Evolutionary conservation across 2,888 invertebrate species (phyloP), one percentile per base, ranked within the genome.

Genomic region (Melinaea marsaeus): DNA sequence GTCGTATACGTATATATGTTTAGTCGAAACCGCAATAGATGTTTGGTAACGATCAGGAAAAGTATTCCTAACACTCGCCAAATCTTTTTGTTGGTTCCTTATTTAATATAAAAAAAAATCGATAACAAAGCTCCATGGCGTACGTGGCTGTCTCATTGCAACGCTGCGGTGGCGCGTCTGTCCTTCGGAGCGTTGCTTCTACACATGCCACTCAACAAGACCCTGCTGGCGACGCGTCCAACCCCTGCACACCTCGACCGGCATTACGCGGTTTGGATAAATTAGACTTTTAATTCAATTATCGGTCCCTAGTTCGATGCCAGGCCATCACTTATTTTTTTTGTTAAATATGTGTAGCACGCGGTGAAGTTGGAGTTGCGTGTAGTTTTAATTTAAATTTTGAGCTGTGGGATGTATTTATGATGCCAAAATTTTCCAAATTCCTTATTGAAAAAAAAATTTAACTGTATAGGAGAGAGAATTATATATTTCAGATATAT

Each of bases 151-250:
- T 78, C 83, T 47, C 82, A 82, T 80, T 69, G 87, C 63, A 84
- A 85, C 81, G 68, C 80, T 72, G 65, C 72, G 71, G 79, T 75
- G 76, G 88, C 89, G 77, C 85, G 89, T 69, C 84, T 90, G 69
- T 87, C 88, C 54, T 89, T 85, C 81, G 87, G 88, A 68, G 88
- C 88, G 68, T 80, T 89, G 69, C 78, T 90, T 74, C 80, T 89
- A 74, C 89, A 90, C 79, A 83, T 90, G 81, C 83, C 86, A 61
- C 74, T 89, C 77, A 85, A 89, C 83, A 87, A 85, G 77, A 74
- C 83, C 64, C 78, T 85, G 69, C 79, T 88, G 57, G 89, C 83
- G 32, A 71, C 79, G 2, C 70, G 84, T 0, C 76, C 75, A 32
- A 70, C 74, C 67, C 81, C 85, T 61, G 74, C 79, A 55, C 80